Conservation (phyloP, 2,888 invertebrate genomes). For the Chrysotoxum bicinctum region DNA sequence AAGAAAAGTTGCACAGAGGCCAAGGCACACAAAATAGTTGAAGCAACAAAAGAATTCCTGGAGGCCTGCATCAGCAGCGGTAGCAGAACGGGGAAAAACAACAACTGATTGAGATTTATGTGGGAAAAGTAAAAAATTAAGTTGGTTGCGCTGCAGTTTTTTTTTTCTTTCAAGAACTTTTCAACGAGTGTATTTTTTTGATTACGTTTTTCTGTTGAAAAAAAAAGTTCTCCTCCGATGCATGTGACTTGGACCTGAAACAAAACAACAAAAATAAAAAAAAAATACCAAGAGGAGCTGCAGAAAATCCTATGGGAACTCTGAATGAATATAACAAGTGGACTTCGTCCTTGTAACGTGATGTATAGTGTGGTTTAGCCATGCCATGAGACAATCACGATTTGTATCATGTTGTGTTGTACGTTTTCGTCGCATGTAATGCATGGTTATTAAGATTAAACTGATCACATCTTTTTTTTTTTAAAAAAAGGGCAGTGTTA, state of each 20-base stretch:
- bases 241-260: conserved; percentile 27
- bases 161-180: not conserved
- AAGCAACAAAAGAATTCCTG: conserved; percentile 21
- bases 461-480: conserved; percentile 23
- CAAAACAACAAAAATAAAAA: not conserved
- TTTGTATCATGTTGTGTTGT: conserved; percentile 41
- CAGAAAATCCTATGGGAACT: conserved; percentile 38
- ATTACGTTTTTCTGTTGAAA: not conserved
- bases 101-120: conserved; percentile 64
- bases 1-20: conserved; percentile 16
- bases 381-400: conserved; percentile 11
- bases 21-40: not conserved
- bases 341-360: conserved; percentile 56
- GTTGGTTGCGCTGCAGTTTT: conserved; percentile 44
- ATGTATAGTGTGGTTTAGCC: conserved; percentile 5
- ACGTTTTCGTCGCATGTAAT: conserved; percentile 40
- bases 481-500: not conserved
- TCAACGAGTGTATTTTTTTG: conserved; percentile 8
- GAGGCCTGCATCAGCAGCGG: not conserved
- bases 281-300: not conserved
- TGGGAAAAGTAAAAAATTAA: conserved; percentile 58
- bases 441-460: conserved; percentile 47
- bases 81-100: conserved; percentile 8
- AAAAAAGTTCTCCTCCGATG: conserved; percentile 6
- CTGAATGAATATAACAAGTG: conserved; percentile 22